These are phyloP conservation scores for Hirundichthys speculiger DNA, from an alignment of 2,113 vertebrate species.

Conservation along the genomic window DNA sequence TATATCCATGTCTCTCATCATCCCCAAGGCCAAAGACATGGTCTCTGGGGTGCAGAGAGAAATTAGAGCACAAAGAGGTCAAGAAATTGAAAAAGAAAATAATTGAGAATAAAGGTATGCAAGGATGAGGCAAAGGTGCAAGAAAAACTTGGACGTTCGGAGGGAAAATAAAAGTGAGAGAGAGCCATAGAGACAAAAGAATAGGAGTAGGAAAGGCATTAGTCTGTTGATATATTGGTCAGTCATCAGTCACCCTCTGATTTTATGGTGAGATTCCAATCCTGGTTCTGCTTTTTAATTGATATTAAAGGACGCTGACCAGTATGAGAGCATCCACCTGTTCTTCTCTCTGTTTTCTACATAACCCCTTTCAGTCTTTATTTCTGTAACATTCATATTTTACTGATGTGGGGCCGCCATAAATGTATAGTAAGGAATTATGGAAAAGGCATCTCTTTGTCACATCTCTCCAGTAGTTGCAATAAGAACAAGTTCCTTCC, in stretches of 20 bases:
- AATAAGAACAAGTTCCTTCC: constrained; percentile 29
- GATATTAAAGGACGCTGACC: constrained; percentile 74
- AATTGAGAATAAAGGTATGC: constrained; percentile 21
- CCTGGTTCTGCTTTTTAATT: constrained; percentile 78
- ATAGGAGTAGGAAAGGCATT: constrained; percentile 29
- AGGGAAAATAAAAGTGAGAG: constrained; percentile 14
- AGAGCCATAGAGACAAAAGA: constrained; percentile 28
- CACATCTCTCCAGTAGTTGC: constrained; percentile 28
- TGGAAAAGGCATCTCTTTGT: constrained; percentile 32
- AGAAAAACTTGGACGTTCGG: constrained; percentile 7
- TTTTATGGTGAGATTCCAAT: constrained; percentile 74
- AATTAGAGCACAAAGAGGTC: constrained; percentile 39
- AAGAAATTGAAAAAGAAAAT: constrained; percentile 19
- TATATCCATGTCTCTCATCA: constrained; percentile 39
- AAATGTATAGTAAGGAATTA: constrained; percentile 30
- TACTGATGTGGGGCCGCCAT: constrained; percentile 50
- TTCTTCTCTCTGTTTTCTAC: constrained; percentile 32
- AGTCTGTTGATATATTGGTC: constrained; percentile 23
- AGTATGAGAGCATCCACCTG: constrained; percentile 48
- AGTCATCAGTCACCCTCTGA: constrained; percentile 50
- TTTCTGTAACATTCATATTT: too few species aligned
- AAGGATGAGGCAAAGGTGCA: not conserved
- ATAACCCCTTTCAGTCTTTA: too few species aligned
- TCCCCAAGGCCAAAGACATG: too few species aligned
- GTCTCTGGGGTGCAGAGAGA: constrained; percentile 31